Evolutionary conservation across 2,797 vertebrate species (phyloP).

Genomic region (Rhabdophis nuchalis): DNA sequence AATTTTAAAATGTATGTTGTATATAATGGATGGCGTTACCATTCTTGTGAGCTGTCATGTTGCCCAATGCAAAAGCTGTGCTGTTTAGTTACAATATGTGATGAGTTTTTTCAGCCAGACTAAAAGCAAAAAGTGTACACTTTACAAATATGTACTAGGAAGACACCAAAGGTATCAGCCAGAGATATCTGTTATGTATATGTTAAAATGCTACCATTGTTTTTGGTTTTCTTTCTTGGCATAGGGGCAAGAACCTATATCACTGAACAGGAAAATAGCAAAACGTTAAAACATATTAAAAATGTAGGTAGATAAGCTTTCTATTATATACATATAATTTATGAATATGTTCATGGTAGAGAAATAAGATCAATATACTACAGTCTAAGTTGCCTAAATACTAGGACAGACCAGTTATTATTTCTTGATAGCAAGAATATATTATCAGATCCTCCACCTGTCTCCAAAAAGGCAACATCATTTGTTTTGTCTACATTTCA

Average conservation of each 20-base stretch:
- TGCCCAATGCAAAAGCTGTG: neutral
- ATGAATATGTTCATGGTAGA: neutral
- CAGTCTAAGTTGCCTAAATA: neutral
- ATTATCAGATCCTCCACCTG: neutral
- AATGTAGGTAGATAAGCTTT: neutral
- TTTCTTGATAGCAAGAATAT: neutral
- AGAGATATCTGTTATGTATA: neutral
- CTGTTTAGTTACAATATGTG: neutral
- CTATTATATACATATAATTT: neutral
- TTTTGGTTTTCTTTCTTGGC: neutral
- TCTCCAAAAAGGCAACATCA: neutral
- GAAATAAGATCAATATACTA: neutral
- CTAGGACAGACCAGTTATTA: neutral
- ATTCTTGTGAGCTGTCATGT: neutral
- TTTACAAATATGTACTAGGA: neutral
- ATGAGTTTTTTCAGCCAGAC: neutral
- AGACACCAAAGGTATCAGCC: neutral
- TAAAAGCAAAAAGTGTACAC: neutral
- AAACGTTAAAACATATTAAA: neutral
- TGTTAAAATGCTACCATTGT: neutral
- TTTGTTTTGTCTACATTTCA: neutral
- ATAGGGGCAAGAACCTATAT: neutral
- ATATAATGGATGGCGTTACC: neutral
- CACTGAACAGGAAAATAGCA: neutral
- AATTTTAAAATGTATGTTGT: neutral